Conservation (phyloP, 2,113 vertebrate species). For the Eulacestoma nigropectus region DNA sequence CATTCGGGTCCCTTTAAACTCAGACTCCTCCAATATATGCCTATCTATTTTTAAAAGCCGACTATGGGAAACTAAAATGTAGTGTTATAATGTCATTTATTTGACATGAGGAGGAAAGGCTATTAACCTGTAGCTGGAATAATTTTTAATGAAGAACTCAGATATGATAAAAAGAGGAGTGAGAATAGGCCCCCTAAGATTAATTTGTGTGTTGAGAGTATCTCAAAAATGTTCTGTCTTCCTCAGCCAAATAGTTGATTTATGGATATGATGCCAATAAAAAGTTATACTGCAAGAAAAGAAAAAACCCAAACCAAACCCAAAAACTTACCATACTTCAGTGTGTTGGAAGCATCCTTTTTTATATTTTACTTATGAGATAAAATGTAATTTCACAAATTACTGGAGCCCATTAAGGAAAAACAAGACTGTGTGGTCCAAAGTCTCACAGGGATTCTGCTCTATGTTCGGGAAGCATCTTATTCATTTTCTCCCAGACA, state of each 20-base stretch:
- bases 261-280: background rate
- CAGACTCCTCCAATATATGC: background rate
- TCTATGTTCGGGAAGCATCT: slow-evolving; percentile 38
- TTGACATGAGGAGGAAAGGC: background rate
- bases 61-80: background rate
- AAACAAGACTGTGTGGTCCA: slow-evolving; percentile 39
- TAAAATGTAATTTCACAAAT: slow-evolving; percentile 42
- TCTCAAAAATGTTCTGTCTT: background rate
- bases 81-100: background rate
- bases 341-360: background rate
- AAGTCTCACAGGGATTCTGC: slow-evolving; percentile 44
- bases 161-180: background rate
- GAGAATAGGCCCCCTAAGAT: background rate
- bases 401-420: slow-evolving; percentile 27
- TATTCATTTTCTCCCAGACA: slow-evolving; percentile 37
- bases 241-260: background rate
- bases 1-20: background rate
- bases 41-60: background rate
- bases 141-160: background rate
- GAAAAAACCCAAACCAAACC: background rate
- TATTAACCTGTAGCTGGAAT: background rate
- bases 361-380: slow-evolving; percentile 5
- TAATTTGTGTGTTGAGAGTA: background rate
- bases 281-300: background rate
- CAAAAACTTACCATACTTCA: background rate